These are phyloP conservation scores for Rattus rattus DNA, from an alignment of 2,113 vertebrate species.

Conservation along the genomic window DNA sequence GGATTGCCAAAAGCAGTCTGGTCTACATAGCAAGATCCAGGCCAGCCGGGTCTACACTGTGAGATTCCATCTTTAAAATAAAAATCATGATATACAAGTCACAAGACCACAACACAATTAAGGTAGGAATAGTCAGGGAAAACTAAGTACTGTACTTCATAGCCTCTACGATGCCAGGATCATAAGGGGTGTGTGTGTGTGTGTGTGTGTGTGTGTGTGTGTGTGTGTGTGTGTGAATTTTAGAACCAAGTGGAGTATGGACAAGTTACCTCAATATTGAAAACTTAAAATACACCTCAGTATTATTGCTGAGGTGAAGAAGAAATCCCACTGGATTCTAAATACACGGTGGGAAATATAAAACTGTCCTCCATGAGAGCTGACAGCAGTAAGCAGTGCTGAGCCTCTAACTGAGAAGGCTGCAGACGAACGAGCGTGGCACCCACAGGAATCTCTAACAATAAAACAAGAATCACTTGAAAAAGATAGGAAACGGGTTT, in stretches of 20 bases:
- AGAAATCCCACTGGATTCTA: constrained; percentile 23
- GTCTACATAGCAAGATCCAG: too few species aligned
- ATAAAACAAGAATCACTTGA: constrained; percentile 44
- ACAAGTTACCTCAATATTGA: neutral
- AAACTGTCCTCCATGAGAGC: constrained; percentile 25
- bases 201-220: neutral
- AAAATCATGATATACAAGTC: neutral
- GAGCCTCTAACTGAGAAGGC: neutral
- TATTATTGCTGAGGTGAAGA: constrained; percentile 23
- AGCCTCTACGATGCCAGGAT: neutral
- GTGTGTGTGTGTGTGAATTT: neutral
- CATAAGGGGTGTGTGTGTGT: neutral
- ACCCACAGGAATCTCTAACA: neutral
- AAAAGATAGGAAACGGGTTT: neutral
- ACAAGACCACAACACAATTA: neutral
- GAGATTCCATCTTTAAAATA: neutral
- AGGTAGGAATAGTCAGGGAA: constrained; percentile 34
- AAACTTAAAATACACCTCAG: constrained; percentile 30
- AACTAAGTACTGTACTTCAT: neutral
- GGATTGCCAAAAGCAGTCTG: neutral
- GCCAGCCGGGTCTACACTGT: neutral
- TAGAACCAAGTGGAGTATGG: constrained; percentile 14
- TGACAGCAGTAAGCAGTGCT: neutral
- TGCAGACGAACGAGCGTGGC: neutral
- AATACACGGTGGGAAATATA: constrained; percentile 45